Evolutionary conservation across 2,888 invertebrate genomes (phyloP).

Genomic region (Stenchaetothrips biformis): DNA sequence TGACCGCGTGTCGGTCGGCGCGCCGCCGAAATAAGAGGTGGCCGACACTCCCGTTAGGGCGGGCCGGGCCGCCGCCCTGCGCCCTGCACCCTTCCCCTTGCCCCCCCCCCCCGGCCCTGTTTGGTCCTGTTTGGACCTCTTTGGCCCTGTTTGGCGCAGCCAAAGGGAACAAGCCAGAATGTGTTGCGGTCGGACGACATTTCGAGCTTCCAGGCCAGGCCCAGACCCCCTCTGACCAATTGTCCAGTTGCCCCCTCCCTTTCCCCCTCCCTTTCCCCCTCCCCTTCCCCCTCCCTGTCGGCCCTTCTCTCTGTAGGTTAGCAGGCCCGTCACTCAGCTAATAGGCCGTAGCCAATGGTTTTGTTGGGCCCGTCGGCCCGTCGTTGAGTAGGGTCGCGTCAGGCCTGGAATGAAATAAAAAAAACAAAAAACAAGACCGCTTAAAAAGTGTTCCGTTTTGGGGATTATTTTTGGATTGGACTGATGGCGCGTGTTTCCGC

Average conservation of each 20-base stretch:
- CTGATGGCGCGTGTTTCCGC: constrained; percentile 41
- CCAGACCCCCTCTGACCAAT: background rate
- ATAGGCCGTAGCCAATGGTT: background rate
- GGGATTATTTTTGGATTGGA: too few species aligned
- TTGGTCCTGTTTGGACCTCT: too few species aligned
- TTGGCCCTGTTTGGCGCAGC: too few species aligned
- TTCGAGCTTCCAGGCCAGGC: too few species aligned
- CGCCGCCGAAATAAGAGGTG: background rate
- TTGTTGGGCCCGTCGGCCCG: background rate
- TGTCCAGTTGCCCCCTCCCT: background rate
- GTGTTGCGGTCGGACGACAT: too few species aligned
- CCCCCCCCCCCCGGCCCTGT: too few species aligned
- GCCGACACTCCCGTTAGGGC: background rate
- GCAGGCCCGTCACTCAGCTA: background rate
- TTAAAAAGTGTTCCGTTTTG: too few species aligned
- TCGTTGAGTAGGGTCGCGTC: background rate
- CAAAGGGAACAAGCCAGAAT: too few species aligned
- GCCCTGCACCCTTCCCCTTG: background rate
- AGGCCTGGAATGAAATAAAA: too few species aligned
- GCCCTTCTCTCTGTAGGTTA: background rate
- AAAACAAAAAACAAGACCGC: too few species aligned
- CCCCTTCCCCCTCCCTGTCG: background rate
- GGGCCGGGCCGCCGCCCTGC: background rate
- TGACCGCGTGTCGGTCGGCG: background rate
- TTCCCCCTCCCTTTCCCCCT: background rate